These are phyloP conservation scores for Chinchilla lanigera DNA, from an alignment of 2,113 vertebrate genomes.

Conservation along the genomic window DNA sequence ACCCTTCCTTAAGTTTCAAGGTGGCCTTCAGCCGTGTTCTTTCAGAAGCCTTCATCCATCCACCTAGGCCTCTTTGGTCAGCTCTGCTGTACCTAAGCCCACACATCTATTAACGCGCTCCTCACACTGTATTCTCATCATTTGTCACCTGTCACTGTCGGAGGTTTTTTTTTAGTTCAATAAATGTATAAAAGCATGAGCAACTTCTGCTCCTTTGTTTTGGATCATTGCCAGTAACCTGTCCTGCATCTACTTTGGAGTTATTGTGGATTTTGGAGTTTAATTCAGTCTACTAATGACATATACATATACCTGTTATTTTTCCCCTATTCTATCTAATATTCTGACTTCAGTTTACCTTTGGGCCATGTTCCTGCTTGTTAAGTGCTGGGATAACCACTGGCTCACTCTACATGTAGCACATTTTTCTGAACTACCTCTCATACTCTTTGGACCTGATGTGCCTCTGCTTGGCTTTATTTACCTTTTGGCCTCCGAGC, in stretches of 20 bases:
- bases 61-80: neutral
- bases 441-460: neutral
- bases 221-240: neutral
- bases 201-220: constrained; percentile 30
- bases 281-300: neutral
- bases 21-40: neutral
- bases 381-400: neutral
- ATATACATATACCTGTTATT: neutral
- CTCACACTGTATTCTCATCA: neutral
- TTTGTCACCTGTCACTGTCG: neutral
- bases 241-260: neutral
- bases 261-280: neutral
- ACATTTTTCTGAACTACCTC: neutral
- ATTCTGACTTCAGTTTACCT: neutral
- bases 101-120: neutral
- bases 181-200: constrained; percentile 21
- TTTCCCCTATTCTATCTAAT: neutral
- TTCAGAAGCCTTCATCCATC: neutral
- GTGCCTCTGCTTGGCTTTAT: neutral
- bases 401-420: neutral
- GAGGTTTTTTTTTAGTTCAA: neutral
- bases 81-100: neutral
- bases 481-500: neutral
- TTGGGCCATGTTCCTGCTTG: neutral
- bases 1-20: neutral